These are phyloP conservation scores for Pteropus alecto DNA, from an alignment of 2,113 vertebrate species.

Conservation along the genomic window DNA sequence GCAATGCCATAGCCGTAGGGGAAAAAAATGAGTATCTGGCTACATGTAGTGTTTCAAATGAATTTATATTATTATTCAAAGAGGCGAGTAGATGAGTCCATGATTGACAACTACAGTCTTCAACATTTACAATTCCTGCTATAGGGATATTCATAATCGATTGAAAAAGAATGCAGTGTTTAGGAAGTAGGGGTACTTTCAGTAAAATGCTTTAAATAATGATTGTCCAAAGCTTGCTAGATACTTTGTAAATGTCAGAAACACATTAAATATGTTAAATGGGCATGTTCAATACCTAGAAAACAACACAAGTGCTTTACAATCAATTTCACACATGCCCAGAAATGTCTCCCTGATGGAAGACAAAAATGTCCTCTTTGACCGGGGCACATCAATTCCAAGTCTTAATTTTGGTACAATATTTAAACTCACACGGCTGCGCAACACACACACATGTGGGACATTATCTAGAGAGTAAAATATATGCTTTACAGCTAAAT, in stretches of 20 bases:
- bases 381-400: not conserved
- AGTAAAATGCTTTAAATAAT: slow-evolving; percentile 61
- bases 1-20: not conserved
- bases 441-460: not conserved
- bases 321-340: slow-evolving; percentile 61
- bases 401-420: not conserved
- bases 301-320: slow-evolving; percentile 63
- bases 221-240: slow-evolving; percentile 48
- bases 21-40: not conserved
- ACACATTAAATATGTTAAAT: slow-evolving; percentile 73
- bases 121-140: slow-evolving; percentile 61
- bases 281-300: slow-evolving; percentile 39
- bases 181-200: slow-evolving; percentile 48
- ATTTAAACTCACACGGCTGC: not conserved
- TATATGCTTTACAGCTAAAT: not conserved
- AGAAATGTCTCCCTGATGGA: not conserved
- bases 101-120: slow-evolving; percentile 65
- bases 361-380: not conserved
- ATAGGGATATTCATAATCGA: slow-evolving; percentile 46
- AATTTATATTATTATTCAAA: slow-evolving; percentile 63
- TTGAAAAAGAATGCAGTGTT: slow-evolving; percentile 56
- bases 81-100: not conserved
- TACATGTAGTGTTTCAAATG: slow-evolving; percentile 38
- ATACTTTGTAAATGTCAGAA: slow-evolving; percentile 74
- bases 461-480: not conserved